Evolutionary conservation across 2,113 vertebrate species (phyloP).

Genomic region (Ophiodon elongatus): DNA sequence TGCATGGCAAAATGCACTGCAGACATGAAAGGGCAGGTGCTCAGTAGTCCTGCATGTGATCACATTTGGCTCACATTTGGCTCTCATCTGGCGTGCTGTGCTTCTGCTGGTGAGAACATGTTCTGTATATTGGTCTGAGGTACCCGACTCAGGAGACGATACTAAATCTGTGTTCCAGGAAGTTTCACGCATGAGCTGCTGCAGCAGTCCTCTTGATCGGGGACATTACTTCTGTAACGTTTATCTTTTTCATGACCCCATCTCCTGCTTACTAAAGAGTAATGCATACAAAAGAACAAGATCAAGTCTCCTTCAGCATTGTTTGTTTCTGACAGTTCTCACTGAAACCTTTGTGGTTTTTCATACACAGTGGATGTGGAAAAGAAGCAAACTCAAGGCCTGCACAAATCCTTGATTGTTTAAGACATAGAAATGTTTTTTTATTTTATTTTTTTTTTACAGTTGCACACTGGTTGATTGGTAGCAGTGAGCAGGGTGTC

Average conservation of each 20-base stretch:
- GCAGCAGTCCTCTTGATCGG: background rate
- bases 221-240: background rate
- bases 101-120: background rate
- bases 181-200: background rate
- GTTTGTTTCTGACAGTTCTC: background rate
- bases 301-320: background rate
- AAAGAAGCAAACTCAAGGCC: background rate
- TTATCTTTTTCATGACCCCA: background rate
- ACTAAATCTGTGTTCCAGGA: background rate
- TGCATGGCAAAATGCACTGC: constrained; percentile 8
- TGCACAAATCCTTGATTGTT: background rate
- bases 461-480: background rate
- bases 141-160: background rate
- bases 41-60: background rate
- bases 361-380: background rate
- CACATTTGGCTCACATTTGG: background rate
- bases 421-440: background rate
- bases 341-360: background rate
- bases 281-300: background rate
- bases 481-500: background rate
- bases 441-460: background rate
- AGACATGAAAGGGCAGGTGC: background rate
- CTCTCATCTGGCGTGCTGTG: background rate
- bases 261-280: background rate
- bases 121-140: background rate